phyloP scores from a whole-genome alignment of 2,888 invertebrate genomes.

The Camptogramma bilineatum region DNA sequence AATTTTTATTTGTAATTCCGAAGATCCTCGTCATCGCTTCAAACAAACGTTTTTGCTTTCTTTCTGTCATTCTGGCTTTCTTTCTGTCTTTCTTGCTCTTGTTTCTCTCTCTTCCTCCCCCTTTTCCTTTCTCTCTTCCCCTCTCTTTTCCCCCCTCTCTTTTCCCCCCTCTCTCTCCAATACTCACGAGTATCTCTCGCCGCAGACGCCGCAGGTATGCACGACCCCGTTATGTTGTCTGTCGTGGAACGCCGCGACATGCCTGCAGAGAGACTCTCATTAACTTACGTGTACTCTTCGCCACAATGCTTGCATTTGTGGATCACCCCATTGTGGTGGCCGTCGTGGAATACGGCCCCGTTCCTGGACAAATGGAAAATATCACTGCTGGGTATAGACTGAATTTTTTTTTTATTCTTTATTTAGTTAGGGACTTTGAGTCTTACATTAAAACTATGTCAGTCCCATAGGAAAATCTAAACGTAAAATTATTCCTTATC shows the following conservation, averaged over 20 bases:
- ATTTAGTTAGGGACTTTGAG: too few relatives aligned
- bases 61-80: too few relatives aligned
- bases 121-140: background rate
- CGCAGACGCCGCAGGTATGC: slow-evolving; percentile 67
- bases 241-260: slow-evolving; percentile 70
- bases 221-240: slow-evolving; percentile 69
- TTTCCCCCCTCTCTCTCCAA: background rate
- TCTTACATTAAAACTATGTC: too few relatives aligned
- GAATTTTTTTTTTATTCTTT: too few relatives aligned
- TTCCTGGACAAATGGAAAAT: slow-evolving; percentile 50
- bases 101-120: too few relatives aligned
- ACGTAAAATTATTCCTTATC: too few relatives aligned
- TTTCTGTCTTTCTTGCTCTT: too few relatives aligned
- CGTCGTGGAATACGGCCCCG: slow-evolving; percentile 71
- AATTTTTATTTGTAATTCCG: too few relatives aligned
- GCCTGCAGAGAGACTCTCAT: slow-evolving; percentile 50
- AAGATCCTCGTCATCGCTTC: too few relatives aligned
- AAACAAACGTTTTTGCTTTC: too few relatives aligned
- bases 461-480: too few relatives aligned
- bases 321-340: slow-evolving; percentile 69
- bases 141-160: background rate
- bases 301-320: slow-evolving; percentile 70
- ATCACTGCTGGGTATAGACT: too few relatives aligned
- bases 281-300: slow-evolving; percentile 69
- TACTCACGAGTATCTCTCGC: slow-evolving; percentile 70